Percentiles rank a stretch among this genome's conserved stretches.
Evolutionary conservation across 2,113 vertebrate genomes (phyloP).

Genomic region (Notarius quadriscutis): DNA sequence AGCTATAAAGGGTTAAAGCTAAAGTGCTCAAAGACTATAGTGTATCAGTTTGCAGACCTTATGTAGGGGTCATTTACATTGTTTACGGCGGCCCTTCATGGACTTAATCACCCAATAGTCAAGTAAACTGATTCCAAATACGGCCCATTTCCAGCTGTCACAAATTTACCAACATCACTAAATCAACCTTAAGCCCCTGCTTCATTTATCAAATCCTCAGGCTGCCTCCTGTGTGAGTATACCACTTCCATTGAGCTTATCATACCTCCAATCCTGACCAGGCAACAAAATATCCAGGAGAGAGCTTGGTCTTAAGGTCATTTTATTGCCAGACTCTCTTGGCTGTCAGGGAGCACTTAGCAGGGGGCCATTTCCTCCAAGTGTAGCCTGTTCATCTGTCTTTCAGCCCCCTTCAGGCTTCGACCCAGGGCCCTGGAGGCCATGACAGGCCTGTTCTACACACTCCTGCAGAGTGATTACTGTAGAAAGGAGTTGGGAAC

Average conservation of each 20-base stretch:
- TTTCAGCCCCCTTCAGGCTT: slow-evolving; percentile 28
- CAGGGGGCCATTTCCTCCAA: slow-evolving; percentile 52
- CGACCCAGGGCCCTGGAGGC: slow-evolving; percentile 34
- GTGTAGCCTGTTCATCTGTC: slow-evolving; percentile 44
- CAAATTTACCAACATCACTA: slow-evolving; percentile 24
- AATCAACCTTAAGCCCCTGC: slow-evolving; percentile 16
- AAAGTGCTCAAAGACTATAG: background rate
- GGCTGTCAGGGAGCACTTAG: slow-evolving; percentile 42
- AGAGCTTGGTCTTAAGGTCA: slow-evolving; percentile 37
- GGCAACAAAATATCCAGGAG: slow-evolving; percentile 31
- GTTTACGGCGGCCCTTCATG: slow-evolving; percentile 28
- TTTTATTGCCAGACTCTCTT: slow-evolving; percentile 42
- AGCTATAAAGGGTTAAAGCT: slow-evolving; percentile 2
- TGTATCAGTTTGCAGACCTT: slow-evolving; percentile 11
- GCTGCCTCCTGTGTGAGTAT: slow-evolving; percentile 30
- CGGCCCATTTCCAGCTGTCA: slow-evolving; percentile 37
- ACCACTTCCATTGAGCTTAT: slow-evolving; percentile 36
- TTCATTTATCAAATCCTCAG: slow-evolving; percentile 19
- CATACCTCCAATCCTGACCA: slow-evolving; percentile 33
- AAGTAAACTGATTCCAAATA: slow-evolving; percentile 38
- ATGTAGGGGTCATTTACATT: slow-evolving; percentile 18
- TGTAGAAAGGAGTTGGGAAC: slow-evolving; percentile 2
- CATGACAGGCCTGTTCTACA: slow-evolving; percentile 24
- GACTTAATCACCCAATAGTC: slow-evolving; percentile 35
- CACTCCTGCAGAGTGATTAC: slow-evolving; percentile 5